Base-by-base conservation (phyloP, 2,888 invertebrate species). In the Hirudinaria manillensis region DNA sequence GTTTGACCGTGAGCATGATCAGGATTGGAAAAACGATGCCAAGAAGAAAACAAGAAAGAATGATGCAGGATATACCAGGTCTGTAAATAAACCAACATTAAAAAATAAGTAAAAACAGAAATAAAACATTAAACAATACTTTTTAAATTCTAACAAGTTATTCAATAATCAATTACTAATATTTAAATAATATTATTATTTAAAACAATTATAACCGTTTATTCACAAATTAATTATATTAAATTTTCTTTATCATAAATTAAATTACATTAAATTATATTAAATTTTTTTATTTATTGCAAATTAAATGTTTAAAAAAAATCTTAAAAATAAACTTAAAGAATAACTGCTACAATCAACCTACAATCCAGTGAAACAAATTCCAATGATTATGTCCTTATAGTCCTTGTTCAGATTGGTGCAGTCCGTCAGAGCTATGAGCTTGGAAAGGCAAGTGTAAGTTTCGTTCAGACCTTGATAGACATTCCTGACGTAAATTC, bases 341-440 rank as follows among this genome's bases (percentile, higher is more conserved):
- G 13, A 16, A 45, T 45, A 16, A 45, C 13, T 45, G 45, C 24
- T 21, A 13, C 24, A 70, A 7, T 45, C 19, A 36, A 70, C 72
- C 34, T n/a, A 73, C 73, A 73, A 38, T 36, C 55, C 56, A 3
- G 45, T 21, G 7, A 65, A 55, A 29, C 73, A 73, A n/a, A 73
- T 56, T 4, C 73, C 73, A 19, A 36, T 34, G 36, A 73, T 65
- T n/a, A 32, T 34, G 34, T 55, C 32, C 24, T 73, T 55, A 27
- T 73, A 73, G 32, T 65, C 65, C 13, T 73, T 73, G 45, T 73
- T 51, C 32, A 73, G 61, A 32, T 61, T 73, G 65, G 55, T 36
- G 45, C 73, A 73, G 34, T 73, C 73, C 13, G 24, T 73, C 55
- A 73, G 24, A n/a, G 73, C 73, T 0, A 73, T 32, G 19, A 73